Conservation (phyloP, 2,797 vertebrate genomes). For the Xenops minutus region DNA sequence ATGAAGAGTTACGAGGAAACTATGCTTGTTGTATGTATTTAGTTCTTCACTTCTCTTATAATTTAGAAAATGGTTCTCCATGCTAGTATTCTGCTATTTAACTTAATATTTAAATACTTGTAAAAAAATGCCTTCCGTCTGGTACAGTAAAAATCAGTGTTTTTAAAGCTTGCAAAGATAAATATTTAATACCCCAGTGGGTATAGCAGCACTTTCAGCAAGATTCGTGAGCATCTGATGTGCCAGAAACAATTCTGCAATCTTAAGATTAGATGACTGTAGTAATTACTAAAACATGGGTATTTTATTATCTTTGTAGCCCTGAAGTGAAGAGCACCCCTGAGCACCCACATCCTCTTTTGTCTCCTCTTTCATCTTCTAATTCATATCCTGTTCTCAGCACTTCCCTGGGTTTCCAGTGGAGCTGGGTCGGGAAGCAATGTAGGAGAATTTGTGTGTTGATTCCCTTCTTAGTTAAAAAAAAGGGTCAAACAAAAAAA, state of each 20-base stretch:
- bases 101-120: slow-evolving; percentile 14
- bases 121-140: background rate
- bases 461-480: background rate
- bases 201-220: background rate
- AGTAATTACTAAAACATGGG: background rate
- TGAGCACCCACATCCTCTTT: background rate
- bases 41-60: background rate
- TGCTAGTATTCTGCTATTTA: background rate
- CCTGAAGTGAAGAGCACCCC: background rate
- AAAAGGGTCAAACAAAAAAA: too few relatives aligned
- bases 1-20: background rate
- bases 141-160: background rate
- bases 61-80: background rate
- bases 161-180: slow-evolving; percentile 34
- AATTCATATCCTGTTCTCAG: background rate
- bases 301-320: background rate
- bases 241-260: background rate
- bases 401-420: background rate
- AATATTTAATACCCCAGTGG: slow-evolving; percentile 44
- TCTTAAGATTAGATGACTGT: background rate
- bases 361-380: background rate
- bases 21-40: background rate
- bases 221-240: background rate
- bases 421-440: background rate
- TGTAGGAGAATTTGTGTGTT: background rate